phyloP scores from a whole-genome alignment of 1,140 invertebrate species.

The Steinernema khuongi region DNA sequence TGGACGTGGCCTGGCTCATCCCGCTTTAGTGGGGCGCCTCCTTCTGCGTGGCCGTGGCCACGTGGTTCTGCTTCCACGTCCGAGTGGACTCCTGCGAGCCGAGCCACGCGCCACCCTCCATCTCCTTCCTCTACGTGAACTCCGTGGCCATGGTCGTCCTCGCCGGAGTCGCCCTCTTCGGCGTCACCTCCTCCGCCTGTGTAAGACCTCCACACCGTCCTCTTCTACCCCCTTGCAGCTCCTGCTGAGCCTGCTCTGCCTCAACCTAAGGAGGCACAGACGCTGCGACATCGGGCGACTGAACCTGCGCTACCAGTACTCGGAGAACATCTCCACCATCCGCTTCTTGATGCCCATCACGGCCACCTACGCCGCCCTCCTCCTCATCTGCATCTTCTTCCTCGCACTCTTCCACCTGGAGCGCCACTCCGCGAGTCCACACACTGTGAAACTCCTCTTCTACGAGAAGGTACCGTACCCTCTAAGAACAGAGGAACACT shows the following conservation, averaged over 20 bases:
- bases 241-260: background rate
- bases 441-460: background rate
- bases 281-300: background rate
- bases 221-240: background rate
- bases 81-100: background rate
- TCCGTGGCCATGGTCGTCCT: background rate
- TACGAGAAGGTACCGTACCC: conserved; percentile 3
- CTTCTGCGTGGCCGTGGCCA: background rate
- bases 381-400: background rate
- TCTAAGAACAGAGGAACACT: too few relatives aligned
- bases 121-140: background rate
- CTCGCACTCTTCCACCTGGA: background rate
- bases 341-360: background rate
- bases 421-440: background rate
- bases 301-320: conserved; percentile 6
- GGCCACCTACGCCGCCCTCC: background rate
- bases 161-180: background rate
- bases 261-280: background rate
- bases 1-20: background rate
- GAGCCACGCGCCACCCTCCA: background rate
- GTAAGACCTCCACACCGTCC: background rate
- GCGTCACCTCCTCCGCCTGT: background rate
- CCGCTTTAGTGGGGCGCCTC: background rate
- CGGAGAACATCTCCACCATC: conserved; percentile 1
- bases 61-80: background rate